Evolutionary conservation across 2,113 vertebrate species (phyloP).

Genomic region (Pseudopipra pipra): DNA sequence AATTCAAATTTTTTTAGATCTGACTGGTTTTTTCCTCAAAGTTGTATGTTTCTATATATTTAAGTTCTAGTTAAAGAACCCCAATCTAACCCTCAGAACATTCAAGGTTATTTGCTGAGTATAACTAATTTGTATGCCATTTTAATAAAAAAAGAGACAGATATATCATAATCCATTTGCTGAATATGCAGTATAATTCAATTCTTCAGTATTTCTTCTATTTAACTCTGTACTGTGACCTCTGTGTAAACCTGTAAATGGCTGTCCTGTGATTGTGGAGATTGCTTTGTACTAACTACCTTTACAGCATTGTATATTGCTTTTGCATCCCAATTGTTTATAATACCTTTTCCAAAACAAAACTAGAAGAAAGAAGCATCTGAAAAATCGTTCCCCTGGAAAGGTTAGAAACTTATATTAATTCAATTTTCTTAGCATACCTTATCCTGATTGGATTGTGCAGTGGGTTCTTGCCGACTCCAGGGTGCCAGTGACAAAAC

Average conservation of each 20-base stretch:
- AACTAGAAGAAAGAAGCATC: background rate
- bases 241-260: background rate
- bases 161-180: background rate
- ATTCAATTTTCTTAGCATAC: conserved; percentile 41
- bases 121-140: background rate
- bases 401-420: conserved; percentile 15
- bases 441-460: background rate
- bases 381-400: background rate
- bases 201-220: background rate
- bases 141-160: background rate
- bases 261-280: background rate
- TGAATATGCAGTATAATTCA: background rate
- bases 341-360: background rate
- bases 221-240: background rate
- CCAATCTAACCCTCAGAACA: background rate
- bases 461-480: background rate
- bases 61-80: background rate
- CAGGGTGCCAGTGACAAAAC: background rate
- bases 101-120: background rate
- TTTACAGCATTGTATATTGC: background rate
- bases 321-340: background rate
- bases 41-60: background rate
- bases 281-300: background rate
- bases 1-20: conserved; percentile 35
- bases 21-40: background rate